Percentiles rank a stretch among this genome's conserved stretches.
Evolutionary conservation across 92 coral and sea anemone species (phyloP).

Genomic region (Isaurus tuberculatus): DNA sequence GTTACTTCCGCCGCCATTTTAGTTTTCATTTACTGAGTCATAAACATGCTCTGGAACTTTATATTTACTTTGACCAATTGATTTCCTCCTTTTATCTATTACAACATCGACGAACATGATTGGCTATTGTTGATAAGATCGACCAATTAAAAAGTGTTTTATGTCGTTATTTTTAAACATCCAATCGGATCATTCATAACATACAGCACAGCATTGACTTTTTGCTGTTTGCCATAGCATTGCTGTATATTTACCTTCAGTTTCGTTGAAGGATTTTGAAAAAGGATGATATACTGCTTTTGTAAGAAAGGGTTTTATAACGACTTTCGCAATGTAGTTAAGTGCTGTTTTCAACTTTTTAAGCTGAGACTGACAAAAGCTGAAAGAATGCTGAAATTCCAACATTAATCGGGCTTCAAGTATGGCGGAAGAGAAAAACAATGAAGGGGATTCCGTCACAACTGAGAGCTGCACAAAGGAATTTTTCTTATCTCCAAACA

Average conservation of each 20-base stretch:
- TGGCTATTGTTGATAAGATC: neutral
- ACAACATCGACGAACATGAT: neutral
- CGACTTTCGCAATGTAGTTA: neutral
- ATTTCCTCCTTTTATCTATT: conserved; percentile 3
- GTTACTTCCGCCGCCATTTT: conserved; percentile 92
- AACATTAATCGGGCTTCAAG: neutral
- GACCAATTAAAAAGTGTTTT: conserved; percentile 51
- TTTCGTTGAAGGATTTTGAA: neutral
- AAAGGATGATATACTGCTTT: neutral
- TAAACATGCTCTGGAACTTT: conserved; percentile 25
- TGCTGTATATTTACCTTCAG: neutral
- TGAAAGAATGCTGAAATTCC: neutral
- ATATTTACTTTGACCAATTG: conserved; percentile 45
- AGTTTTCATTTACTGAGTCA: conserved; percentile 41
- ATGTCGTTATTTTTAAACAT: neutral
- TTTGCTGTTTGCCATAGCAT: neutral
- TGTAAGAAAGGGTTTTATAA: neutral
- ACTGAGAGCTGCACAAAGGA: neutral
- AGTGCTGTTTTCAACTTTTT: neutral
- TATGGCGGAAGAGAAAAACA: conserved; percentile 22
- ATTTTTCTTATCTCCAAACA: neutral
- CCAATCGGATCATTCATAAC: conserved; percentile 48
- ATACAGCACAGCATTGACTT: neutral
- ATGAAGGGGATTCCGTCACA: conserved; percentile 28
- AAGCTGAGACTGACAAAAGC: neutral